phyloP scores from a whole-genome alignment of 2,797 vertebrate genomes.

The Pangasius mekongensis region DNA sequence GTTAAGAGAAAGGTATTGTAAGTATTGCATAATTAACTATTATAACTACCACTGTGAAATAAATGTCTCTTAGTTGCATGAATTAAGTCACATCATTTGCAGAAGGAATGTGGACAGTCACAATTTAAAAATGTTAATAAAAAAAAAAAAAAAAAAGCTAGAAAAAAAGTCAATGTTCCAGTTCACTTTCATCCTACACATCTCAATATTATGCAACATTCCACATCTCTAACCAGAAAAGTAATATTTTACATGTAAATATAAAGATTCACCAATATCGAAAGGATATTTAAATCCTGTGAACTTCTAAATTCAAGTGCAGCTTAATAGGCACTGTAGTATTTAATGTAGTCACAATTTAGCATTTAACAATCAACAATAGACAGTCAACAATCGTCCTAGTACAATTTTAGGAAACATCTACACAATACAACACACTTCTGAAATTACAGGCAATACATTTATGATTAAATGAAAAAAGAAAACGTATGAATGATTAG shows the following conservation, averaged over 20 bases:
- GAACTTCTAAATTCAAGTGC: background rate
- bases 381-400: background rate
- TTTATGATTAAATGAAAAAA: background rate
- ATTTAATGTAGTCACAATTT: background rate
- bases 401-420: background rate
- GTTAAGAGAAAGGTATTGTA: background rate
- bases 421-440: background rate
- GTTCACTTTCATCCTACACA: background rate
- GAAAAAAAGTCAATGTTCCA: background rate
- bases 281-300: background rate
- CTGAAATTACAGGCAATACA: background rate
- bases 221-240: background rate
- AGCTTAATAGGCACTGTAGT: background rate
- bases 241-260: background rate
- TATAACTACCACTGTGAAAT: background rate
- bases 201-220: background rate
- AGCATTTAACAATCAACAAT: background rate
- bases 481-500: background rate
- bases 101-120: background rate
- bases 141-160: background rate
- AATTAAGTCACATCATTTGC: background rate
- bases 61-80: background rate
- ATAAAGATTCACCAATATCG: background rate
- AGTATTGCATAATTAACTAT: constrained; percentile 34
- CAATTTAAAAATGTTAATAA: background rate